These are phyloP conservation scores for Tanypteryx hageni DNA, from an alignment of 2,888 invertebrate species.

Conservation along the genomic window DNA sequence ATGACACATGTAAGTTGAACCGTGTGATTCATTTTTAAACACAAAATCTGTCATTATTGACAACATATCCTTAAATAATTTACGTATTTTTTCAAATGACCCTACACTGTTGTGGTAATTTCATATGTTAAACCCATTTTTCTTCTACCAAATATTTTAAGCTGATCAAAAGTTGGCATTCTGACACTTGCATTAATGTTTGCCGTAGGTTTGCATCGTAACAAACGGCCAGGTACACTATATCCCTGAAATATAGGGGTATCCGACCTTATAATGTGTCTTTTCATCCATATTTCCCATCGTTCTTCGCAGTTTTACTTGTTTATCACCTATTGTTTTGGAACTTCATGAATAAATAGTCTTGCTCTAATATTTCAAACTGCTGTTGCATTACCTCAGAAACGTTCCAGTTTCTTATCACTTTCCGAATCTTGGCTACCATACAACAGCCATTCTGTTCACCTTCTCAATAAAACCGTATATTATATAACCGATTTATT, in stretches of 20 bases:
- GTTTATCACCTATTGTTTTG: conserved; percentile 14
- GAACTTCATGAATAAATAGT: conserved; percentile 5
- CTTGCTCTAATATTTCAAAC: background rate
- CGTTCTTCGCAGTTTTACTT: background rate
- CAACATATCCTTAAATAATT: background rate
- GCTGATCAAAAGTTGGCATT: background rate
- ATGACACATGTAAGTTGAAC: too few species aligned
- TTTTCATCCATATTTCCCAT: background rate
- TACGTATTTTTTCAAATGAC: background rate
- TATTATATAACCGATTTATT: too few species aligned
- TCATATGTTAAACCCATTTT: background rate
- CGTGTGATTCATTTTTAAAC: too few species aligned
- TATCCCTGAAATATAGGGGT: background rate
- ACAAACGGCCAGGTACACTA: background rate
- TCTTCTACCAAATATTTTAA: background rate
- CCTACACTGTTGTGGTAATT: background rate
- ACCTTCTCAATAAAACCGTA: too few species aligned
- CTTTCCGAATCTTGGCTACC: background rate
- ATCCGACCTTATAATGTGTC: background rate
- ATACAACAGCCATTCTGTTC: too few species aligned
- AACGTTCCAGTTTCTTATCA: background rate
- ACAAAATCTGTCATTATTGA: background rate
- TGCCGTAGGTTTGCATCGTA: background rate
- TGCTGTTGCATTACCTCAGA: background rate
- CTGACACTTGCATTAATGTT: background rate